Conservation (phyloP, 1,140 invertebrate species). For the Eupeodes corollae region DNA sequence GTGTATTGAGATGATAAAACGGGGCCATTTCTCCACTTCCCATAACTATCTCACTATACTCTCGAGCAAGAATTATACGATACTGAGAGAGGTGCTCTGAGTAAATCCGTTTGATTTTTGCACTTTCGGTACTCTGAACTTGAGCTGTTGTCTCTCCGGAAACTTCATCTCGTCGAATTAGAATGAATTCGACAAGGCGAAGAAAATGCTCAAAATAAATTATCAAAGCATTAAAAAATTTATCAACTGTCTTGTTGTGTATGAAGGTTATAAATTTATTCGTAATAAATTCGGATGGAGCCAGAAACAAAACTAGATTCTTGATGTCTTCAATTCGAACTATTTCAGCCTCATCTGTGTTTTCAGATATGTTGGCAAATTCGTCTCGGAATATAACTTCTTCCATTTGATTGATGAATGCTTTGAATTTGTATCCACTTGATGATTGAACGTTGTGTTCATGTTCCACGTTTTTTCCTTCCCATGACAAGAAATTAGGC, state of each 20-base stretch:
- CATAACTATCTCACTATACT: conserved; percentile 24
- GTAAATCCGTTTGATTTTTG: conserved; percentile 22
- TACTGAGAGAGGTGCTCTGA: conserved; percentile 24
- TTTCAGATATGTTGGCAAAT: conserved; percentile 8
- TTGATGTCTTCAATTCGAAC: conserved; percentile 26
- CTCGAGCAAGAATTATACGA: conserved; percentile 25
- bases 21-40: conserved; percentile 19
- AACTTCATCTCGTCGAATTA: conserved; percentile 28
- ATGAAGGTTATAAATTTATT: conserved; percentile 23
- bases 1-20: conserved; percentile 23
- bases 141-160: conserved; percentile 14
- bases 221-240: conserved; percentile 22
- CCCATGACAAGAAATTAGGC: conserved; percentile 17
- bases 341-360: conserved; percentile 20
- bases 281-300: conserved; percentile 19
- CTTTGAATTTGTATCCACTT: conserved; percentile 20
- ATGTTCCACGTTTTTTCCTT: conserved; percentile 11
- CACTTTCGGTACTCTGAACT: conserved; percentile 26
- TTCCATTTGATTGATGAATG: conserved; percentile 23
- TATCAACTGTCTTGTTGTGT: conserved; percentile 18
- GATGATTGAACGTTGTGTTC: conserved; percentile 21
- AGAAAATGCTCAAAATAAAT: conserved; percentile 34
- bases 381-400: conserved; percentile 27
- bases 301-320: conserved; percentile 25
- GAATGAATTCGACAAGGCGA: conserved; percentile 25